phyloP scores from a whole-genome alignment of 2,888 invertebrate genomes.

The Sylvicola fuscatus region DNA sequence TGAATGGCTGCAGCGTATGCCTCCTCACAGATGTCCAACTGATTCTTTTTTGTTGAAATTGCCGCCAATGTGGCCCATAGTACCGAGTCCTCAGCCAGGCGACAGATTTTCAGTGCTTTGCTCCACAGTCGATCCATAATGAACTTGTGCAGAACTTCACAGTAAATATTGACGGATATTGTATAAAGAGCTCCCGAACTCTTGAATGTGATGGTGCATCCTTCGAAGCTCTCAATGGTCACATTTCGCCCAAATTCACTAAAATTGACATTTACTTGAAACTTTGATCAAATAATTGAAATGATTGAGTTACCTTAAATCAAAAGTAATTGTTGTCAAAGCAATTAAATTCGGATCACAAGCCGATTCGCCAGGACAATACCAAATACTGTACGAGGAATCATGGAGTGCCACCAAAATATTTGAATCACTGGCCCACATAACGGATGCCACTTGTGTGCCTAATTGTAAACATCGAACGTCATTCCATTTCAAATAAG shows the following conservation, averaged over 20 bases:
- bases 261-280: background rate
- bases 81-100: constrained; percentile 31
- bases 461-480: constrained; percentile 21
- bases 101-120: constrained; percentile 61
- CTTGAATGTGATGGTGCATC: constrained; percentile 65
- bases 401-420: constrained; percentile 64
- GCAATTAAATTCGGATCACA: constrained; percentile 49
- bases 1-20: constrained; percentile 83
- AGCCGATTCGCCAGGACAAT: constrained; percentile 52
- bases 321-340: constrained; percentile 32
- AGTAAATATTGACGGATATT: constrained; percentile 20
- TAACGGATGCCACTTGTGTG: constrained; percentile 29
- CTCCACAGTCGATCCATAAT: constrained; percentile 64
- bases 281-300: background rate
- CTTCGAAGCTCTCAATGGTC: constrained; percentile 58
- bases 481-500: background rate
- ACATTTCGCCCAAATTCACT: constrained; percentile 82
- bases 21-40: constrained; percentile 80
- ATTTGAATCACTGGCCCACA: constrained; percentile 53
- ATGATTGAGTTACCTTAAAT: constrained; percentile 21
- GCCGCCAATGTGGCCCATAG: constrained; percentile 92
- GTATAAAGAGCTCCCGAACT: constrained; percentile 69
- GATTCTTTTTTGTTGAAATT: constrained; percentile 67
- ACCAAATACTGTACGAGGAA: constrained; percentile 59
- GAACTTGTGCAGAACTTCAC: constrained; percentile 38